These are phyloP conservation scores for Ciconia boyciana DNA, from an alignment of 2,113 vertebrate genomes.

Conservation along the genomic window DNA sequence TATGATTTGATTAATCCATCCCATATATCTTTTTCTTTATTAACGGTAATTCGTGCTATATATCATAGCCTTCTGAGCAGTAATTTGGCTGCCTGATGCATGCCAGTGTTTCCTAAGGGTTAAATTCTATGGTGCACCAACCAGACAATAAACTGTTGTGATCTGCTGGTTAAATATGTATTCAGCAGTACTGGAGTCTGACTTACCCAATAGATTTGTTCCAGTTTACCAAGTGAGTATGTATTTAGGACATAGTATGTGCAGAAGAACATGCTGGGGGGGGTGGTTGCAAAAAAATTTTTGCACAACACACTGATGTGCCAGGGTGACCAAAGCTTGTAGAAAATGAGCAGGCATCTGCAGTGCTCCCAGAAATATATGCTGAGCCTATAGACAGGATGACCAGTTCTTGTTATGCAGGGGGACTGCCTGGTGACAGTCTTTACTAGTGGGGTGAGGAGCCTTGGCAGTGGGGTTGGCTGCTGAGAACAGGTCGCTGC, in stretches of 20 bases:
- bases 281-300: background rate
- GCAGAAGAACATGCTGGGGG: background rate
- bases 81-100: background rate
- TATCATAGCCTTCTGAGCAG: constrained; percentile 4
- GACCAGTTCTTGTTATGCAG: background rate
- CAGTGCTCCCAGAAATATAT: background rate
- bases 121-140: background rate
- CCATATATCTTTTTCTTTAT: constrained; percentile 57
- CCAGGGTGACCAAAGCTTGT: background rate
- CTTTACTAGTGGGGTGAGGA: background rate
- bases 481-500: background rate
- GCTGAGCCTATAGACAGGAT: background rate
- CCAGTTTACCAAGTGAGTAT: constrained; percentile 23
- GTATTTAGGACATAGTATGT: background rate
- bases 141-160: background rate
- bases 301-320: background rate
- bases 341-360: background rate
- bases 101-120: constrained; percentile 11
- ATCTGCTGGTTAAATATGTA: constrained; percentile 26
- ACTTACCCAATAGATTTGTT: constrained; percentile 16
- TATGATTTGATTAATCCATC: constrained; percentile 61
- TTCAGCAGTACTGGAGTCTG: background rate
- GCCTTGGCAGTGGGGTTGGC: background rate
- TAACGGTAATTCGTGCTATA: constrained; percentile 36
- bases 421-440: background rate